A percentile compares a stretch with the other conserved stretches of the same genome.
Evolutionary conservation across 2,113 vertebrate genomes (phyloP).

Genomic region (Melanocharis versteri): DNA sequence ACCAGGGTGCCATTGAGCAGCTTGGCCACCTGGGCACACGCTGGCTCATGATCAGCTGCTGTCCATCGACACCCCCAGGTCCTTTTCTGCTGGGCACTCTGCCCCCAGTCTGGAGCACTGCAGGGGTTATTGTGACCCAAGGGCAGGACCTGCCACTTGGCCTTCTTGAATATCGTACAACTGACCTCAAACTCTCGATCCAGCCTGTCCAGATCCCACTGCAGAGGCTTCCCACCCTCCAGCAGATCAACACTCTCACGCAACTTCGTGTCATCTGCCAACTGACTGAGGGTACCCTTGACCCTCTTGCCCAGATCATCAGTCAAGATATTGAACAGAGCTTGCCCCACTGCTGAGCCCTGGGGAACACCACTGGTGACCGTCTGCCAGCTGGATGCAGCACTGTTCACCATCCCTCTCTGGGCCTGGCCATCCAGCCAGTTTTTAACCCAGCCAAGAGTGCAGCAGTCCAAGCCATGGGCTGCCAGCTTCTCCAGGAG

Average conservation of each 20-base stretch:
- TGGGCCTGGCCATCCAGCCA: background rate
- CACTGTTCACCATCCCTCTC: background rate
- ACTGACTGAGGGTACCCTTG: background rate
- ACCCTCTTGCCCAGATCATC: background rate
- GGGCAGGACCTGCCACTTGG: background rate
- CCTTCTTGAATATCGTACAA: background rate
- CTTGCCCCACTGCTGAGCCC: background rate
- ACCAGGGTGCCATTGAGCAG: background rate
- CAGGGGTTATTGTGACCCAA: background rate
- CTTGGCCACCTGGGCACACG: background rate
- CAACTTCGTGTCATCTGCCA: background rate
- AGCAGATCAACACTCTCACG: background rate
- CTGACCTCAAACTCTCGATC: rapidly evolving
- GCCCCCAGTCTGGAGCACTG: background rate
- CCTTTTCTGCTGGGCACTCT: background rate
- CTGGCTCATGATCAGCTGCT: background rate
- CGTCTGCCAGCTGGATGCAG: background rate
- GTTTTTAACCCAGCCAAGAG: background rate
- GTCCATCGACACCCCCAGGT: no score
- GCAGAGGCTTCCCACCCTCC: background rate
- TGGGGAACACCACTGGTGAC: background rate
- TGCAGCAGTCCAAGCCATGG: no score
- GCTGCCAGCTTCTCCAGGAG: background rate
- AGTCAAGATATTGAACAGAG: background rate
- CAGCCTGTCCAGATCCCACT: background rate